Conservation (phyloP, 1,140 invertebrate species). For the Mya arenaria region DNA sequence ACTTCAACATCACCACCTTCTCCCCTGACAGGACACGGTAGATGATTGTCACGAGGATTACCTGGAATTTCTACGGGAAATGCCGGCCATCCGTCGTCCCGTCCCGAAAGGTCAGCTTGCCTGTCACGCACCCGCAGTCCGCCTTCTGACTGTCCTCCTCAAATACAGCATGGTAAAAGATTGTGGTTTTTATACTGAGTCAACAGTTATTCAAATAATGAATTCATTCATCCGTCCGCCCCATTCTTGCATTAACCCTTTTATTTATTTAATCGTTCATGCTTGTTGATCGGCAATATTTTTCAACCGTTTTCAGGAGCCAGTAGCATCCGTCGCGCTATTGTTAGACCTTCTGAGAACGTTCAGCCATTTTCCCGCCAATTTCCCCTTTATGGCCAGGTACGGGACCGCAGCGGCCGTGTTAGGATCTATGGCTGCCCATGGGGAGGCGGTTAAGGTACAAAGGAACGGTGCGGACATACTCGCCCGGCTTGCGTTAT, state of each 20-base stretch:
- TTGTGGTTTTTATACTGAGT: not conserved
- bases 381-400: constrained; percentile 53
- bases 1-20: not conserved
- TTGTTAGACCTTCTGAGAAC: constrained; percentile 64
- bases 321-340: constrained; percentile 57
- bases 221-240: not conserved
- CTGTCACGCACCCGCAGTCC: constrained; percentile 68
- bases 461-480: constrained; percentile 67
- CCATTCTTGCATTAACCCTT: not conserved
- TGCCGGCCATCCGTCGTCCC: constrained; percentile 50
- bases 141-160: constrained; percentile 68
- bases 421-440: constrained; percentile 67
- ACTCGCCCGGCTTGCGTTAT: constrained; percentile 64
- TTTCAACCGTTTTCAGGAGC: constrained; percentile 59
- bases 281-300: not conserved
- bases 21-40: constrained; percentile 60
- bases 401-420: constrained; percentile 62
- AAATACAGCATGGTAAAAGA: constrained; percentile 66
- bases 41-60: constrained; percentile 59
- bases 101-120: too few relatives aligned
- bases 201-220: not conserved
- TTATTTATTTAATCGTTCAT: not conserved
- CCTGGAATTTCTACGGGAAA: constrained; percentile 60
- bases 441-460: constrained; percentile 55
- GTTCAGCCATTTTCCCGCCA: constrained; percentile 65